Evolutionary conservation across 2,113 vertebrate genomes (phyloP).

Genomic region (Dendrocopos noguchii): DNA sequence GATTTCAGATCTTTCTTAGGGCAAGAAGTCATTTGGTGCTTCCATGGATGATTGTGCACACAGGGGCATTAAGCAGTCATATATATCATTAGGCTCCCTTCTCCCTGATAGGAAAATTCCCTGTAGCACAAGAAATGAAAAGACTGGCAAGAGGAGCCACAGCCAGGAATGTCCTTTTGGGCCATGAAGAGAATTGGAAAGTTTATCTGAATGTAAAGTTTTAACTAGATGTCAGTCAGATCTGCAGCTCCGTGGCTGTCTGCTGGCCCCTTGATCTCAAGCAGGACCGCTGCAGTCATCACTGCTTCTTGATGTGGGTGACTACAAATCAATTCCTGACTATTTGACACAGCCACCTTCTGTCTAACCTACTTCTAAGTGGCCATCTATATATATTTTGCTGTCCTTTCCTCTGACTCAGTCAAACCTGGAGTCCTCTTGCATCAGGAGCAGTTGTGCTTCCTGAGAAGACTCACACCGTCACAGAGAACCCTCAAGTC

Average conservation of each 20-base stretch:
- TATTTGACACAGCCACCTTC: not conserved
- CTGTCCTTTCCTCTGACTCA: not conserved
- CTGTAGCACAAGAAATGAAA: not conserved
- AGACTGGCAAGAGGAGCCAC: not conserved
- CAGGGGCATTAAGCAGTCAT: not conserved
- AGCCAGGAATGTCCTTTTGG: not conserved
- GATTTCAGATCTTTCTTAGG: not conserved
- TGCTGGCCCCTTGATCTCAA: not conserved
- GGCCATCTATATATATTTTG: not conserved
- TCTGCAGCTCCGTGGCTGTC: not conserved
- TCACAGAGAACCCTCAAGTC: not conserved
- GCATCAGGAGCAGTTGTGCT: not conserved
- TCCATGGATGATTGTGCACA: not conserved
- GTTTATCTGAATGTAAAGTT: constrained; percentile 5
- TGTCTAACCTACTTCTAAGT: not conserved
- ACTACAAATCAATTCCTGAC: not conserved
- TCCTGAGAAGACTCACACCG: not conserved
- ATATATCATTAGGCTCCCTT: not conserved
- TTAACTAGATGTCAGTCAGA: not conserved
- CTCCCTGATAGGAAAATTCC: not conserved
- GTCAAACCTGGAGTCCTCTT: not conserved
- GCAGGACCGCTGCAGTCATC: not conserved
- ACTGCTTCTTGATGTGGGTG: not conserved
- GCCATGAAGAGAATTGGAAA: not conserved
- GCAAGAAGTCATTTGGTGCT: not conserved